Evolutionary conservation across 1,140 invertebrate genomes (phyloP).

Genomic region (Drosophila nikananu): DNA sequence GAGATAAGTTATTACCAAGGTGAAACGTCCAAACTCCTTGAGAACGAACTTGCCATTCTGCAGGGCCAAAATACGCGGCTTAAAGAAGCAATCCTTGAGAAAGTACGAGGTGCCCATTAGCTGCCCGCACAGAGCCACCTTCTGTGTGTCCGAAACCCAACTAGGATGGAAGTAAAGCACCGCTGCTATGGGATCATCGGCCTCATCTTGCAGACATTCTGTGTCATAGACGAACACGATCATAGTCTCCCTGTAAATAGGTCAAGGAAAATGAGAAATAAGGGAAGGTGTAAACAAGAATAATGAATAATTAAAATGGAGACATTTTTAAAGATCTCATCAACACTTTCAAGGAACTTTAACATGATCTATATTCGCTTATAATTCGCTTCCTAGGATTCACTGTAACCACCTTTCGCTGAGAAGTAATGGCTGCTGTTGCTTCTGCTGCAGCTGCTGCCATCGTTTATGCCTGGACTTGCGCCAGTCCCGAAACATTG

Average conservation of each 20-base stretch:
- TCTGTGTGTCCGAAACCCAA: constrained; percentile 93
- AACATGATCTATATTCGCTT: not conserved
- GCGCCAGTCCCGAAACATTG: constrained; percentile 68
- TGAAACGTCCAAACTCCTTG: constrained; percentile 91
- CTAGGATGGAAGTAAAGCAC: constrained; percentile 95
- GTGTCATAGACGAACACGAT: constrained; percentile 95
- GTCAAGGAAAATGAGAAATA: not conserved
- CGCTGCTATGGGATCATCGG: constrained; percentile 93
- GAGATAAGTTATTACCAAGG: constrained; percentile 87
- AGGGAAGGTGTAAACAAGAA: not conserved
- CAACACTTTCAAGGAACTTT: not conserved
- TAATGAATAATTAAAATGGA: not conserved
- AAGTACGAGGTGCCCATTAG: constrained; percentile 93
- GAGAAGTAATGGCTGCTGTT: constrained; percentile 9
- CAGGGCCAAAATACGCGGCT: constrained; percentile 90
- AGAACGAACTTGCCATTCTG: constrained; percentile 94
- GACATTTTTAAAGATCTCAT: not conserved
- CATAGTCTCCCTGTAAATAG: constrained; percentile 91
- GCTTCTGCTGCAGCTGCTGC: constrained; percentile 46
- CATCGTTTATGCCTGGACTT: constrained; percentile 59
- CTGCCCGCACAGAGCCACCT: constrained; percentile 92
- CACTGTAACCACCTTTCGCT: constrained; percentile 48
- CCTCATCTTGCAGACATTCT: constrained; percentile 90
- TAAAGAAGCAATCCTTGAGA: constrained; percentile 90
- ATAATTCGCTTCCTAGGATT: constrained; percentile 12